Base-by-base conservation (phyloP, 1,140 invertebrate species). In the Apocrypta bakeri region DNA sequence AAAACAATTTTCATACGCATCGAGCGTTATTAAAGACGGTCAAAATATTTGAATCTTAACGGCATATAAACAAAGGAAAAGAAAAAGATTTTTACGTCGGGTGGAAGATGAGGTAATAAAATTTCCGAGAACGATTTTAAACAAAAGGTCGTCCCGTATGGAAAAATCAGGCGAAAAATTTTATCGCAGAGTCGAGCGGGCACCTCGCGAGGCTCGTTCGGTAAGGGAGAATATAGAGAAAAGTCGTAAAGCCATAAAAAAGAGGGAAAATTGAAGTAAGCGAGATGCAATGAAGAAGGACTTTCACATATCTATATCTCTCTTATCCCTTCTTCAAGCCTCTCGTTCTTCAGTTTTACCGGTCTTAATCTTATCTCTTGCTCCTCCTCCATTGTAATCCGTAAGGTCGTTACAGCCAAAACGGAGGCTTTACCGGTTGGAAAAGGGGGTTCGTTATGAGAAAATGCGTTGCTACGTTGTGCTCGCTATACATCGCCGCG, bases 391-490 rank as follows among this genome's bases (percentile, higher is more conserved):
- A 48, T 68, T 78, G 76, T 78, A 40, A 78, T 78, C 63, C 76
- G 33, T 68, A 42, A 48, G 64, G 48, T 76, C 61, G 56, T 76
- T 76, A 76, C 27, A 17, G 21, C 61, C 29, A 76, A 76, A 76
- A 76, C 74, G 74, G 40, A 76, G 74, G 27, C 48, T 76, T 37
- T 64, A 29, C 74, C 25, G 73, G 33, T 12, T 61, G 25, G 14
- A 74, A n/a, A 74, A 74, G n/a, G 27, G 56, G 74, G 56, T 76
- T 76, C 74, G 61, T 76, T 76, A 76, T 76, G 74, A 76, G 74
- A 24, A 64, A 76, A 76, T 14, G 74, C 56, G 56, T 12, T 27
- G 25, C 33, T 76, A 63, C 7, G 14, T 27, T 6, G 40, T 12
- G 11, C 9, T 24, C 40, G 31, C 48, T 64, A 76, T 37, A n/a